These are phyloP conservation scores for Embidobia sp. DNA, from an alignment of 2,888 invertebrate species.

Conservation along the genomic window DNA sequence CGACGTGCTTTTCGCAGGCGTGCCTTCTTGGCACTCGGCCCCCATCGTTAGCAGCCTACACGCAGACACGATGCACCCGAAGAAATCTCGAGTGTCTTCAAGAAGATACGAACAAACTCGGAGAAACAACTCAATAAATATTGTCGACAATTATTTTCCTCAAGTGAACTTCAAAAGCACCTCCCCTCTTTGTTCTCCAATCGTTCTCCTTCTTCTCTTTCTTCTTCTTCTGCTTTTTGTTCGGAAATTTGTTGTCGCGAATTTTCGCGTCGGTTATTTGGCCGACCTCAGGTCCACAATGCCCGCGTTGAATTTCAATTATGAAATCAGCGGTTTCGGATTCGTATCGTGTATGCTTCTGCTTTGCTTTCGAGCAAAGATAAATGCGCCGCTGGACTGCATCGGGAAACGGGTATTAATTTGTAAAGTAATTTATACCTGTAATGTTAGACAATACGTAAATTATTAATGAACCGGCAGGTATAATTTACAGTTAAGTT, in stretches of 20 bases:
- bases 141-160: no score
- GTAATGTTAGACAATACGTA: constrained; percentile 28
- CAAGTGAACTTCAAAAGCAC: no score
- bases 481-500: constrained; percentile 10
- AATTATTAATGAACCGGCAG: constrained; percentile 21
- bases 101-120: no score
- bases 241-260: not conserved
- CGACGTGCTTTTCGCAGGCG: no score
- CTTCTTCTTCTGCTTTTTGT: not conserved
- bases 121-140: no score
- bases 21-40: no score
- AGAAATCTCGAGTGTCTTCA: no score
- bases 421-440: constrained; percentile 32
- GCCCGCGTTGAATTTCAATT: constrained; percentile 19
- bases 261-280: constrained; percentile 13
- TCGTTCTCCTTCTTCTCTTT: no score
- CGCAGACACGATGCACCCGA: no score
- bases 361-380: constrained; percentile 12
- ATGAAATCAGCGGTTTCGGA: constrained; percentile 17
- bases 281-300: not conserved
- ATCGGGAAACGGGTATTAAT: constrained; percentile 25
- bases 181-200: no score
- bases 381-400: constrained; percentile 5
- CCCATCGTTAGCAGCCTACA: no score
- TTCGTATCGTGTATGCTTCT: constrained; percentile 16